Percentiles rank a stretch among this genome's conserved stretches.
These are phyloP conservation scores for Cherax quadricarinatus DNA, from an alignment of 1,140 invertebrate genomes.

Conservation along the genomic window DNA sequence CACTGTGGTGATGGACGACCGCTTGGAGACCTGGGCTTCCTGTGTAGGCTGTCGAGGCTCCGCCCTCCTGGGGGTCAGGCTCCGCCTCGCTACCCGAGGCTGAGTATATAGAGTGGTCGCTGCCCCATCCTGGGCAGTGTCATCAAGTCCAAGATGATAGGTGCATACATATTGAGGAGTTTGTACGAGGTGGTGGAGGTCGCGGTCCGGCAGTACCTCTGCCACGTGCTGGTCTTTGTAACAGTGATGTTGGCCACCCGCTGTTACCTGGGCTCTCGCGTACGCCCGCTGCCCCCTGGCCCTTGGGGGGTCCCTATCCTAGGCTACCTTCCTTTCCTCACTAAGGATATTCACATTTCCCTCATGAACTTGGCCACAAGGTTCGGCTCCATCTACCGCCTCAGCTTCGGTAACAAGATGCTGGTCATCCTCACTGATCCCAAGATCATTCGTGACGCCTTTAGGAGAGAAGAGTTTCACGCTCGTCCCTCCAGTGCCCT, in stretches of 20 bases:
- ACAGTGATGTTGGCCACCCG: conserved; percentile 37
- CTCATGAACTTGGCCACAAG: conserved; percentile 85
- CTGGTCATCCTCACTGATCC: conserved; percentile 91
- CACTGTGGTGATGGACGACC: neutral
- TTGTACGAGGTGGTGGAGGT: conserved; percentile 22
- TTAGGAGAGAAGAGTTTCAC: conserved; percentile 89
- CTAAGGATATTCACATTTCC: conserved; percentile 85
- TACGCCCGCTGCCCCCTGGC: conserved; percentile 82
- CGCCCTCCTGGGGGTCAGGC: neutral
- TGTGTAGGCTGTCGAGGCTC: neutral
- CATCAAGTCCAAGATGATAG: conserved; percentile 46
- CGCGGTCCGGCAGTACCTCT: conserved; percentile 33
- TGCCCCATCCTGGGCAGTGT: conserved; percentile 11
- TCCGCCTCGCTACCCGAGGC: conserved; percentile 1
- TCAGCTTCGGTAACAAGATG: conserved; percentile 86
- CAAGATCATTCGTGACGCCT: conserved; percentile 88
- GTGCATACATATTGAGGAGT: conserved; percentile 16
- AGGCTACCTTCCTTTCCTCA: conserved; percentile 89
- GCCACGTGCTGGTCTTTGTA: conserved; percentile 39
- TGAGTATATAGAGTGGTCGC: neutral
- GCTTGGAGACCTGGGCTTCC: neutral
- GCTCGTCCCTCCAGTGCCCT: conserved; percentile 89
- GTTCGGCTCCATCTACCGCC: conserved; percentile 90
- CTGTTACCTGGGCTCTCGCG: conserved; percentile 2
- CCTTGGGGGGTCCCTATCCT: conserved; percentile 89